Conservation (phyloP, 2,888 invertebrate genomes). For the Drosophila hamatofila region DNA sequence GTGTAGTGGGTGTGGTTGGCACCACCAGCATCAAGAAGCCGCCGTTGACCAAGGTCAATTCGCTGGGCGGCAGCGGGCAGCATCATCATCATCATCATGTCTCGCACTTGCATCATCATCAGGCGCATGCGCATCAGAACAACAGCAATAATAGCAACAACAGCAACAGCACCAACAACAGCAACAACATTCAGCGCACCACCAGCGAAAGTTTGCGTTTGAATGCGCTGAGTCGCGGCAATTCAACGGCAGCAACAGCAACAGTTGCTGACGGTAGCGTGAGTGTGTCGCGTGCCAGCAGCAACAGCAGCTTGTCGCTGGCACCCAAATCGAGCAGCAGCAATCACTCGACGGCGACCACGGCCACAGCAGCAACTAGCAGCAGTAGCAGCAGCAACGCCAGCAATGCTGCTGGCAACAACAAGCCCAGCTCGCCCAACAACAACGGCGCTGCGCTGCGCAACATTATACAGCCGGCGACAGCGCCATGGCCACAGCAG, state of each 20-base stretch:
- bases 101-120: slow-evolving; percentile 53
- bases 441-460: slow-evolving; percentile 65
- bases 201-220: slow-evolving; percentile 91
- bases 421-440: slow-evolving; percentile 81
- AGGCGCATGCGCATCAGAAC: slow-evolving; percentile 43
- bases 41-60: slow-evolving; percentile 78
- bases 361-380: slow-evolving; percentile 31
- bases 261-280: slow-evolving; percentile 23
- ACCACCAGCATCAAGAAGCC: slow-evolving; percentile 77
- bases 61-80: slow-evolving; percentile 64
- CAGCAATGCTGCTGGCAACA: slow-evolving; percentile 30
- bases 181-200: slow-evolving; percentile 88
- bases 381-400: slow-evolving; percentile 51
- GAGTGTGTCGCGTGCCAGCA: slow-evolving; percentile 45
- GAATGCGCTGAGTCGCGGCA: slow-evolving; percentile 63
- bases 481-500: slow-evolving; percentile 35
- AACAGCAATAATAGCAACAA: slow-evolving; percentile 43
- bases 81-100: slow-evolving; percentile 68
- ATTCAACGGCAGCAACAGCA: slow-evolving; percentile 22
- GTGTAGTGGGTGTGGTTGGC: slow-evolving; percentile 55
- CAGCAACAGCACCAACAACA: slow-evolving; percentile 43
- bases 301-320: slow-evolving; percentile 52
- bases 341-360: slow-evolving; percentile 42
- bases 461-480: slow-evolving; percentile 6
- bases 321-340: slow-evolving; percentile 69